These are phyloP conservation scores for Micromesistius poutassou DNA, from an alignment of 2,797 vertebrate species.

Conservation along the genomic window DNA sequence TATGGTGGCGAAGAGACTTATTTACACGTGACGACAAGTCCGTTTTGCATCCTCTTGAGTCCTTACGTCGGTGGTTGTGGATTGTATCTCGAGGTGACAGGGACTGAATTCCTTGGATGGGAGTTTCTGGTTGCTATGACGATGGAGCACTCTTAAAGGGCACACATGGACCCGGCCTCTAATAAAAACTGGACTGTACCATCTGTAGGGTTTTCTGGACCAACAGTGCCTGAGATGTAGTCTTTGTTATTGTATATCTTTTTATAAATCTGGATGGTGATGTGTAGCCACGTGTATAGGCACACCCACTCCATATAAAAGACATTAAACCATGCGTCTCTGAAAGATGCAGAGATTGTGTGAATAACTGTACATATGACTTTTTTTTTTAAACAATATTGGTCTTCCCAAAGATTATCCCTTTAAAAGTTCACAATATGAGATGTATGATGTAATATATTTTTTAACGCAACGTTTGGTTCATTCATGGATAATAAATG, in stretches of 20 bases:
- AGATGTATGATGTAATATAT: constrained; percentile 91
- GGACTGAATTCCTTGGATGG: constrained; percentile 47
- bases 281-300: constrained; percentile 23
- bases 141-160: constrained; percentile 24
- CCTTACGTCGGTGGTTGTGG: constrained; percentile 38
- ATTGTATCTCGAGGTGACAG: constrained; percentile 52
- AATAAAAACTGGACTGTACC: neutral
- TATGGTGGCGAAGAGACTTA: constrained; percentile 26
- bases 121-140: constrained; percentile 27
- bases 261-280: constrained; percentile 23
- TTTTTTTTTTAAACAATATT: constrained; percentile 37
- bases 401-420: constrained; percentile 47
- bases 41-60: neutral
- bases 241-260: constrained; percentile 29
- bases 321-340: constrained; percentile 23
- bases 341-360: constrained; percentile 28
- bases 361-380: constrained; percentile 68
- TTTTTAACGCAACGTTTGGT: constrained; percentile 62
- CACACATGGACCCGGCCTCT: constrained; percentile 18
- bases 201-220: constrained; percentile 27
- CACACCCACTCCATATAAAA: constrained; percentile 27
- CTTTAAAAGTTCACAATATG: constrained; percentile 67
- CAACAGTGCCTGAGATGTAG: constrained; percentile 30
- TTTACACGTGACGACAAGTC: neutral
- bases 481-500: constrained; percentile 15